Evolutionary conservation across 2,888 invertebrate species (phyloP).

Genomic region (Dysmachus trigonus): DNA sequence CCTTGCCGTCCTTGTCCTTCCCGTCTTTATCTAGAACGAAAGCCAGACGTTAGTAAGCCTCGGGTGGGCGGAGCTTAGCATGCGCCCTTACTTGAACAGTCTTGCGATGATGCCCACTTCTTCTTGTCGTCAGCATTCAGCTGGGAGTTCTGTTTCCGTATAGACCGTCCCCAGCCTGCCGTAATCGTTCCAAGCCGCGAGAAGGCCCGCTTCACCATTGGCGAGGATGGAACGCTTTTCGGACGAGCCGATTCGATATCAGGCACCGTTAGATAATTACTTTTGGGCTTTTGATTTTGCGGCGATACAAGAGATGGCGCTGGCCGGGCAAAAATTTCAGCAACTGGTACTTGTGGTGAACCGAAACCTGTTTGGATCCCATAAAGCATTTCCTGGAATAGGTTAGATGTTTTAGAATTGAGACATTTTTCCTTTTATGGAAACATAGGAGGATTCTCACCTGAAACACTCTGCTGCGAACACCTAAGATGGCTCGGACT

Average conservation of each 20-base stretch:
- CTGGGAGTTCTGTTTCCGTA: conserved; percentile 83
- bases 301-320: conserved; percentile 88
- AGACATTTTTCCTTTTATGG: conserved; percentile 62
- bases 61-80: not conserved
- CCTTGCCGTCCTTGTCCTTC: conserved; percentile 81
- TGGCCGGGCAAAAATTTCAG: conserved; percentile 84
- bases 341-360: conserved; percentile 91
- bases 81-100: conserved; percentile 82
- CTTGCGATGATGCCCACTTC: conserved; percentile 91
- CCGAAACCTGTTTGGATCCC: conserved; percentile 94
- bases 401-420: not conserved
- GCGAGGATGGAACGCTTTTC: conserved; percentile 92
- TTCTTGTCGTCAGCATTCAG: conserved; percentile 87
- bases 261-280: conserved; percentile 91
- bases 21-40: conserved; percentile 76
- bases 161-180: conserved; percentile 89
- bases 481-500: conserved; percentile 89
- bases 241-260: conserved; percentile 87
- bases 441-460: conserved; percentile 68
- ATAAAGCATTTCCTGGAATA: conserved; percentile 88
- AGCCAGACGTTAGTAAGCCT: not conserved
- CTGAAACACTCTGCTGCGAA: conserved; percentile 79
- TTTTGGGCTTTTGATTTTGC: conserved; percentile 85
- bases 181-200: conserved; percentile 90
- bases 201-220: conserved; percentile 92